Base-by-base conservation (phyloP, 1,140 invertebrate species). In the Dryas iulia region DNA sequence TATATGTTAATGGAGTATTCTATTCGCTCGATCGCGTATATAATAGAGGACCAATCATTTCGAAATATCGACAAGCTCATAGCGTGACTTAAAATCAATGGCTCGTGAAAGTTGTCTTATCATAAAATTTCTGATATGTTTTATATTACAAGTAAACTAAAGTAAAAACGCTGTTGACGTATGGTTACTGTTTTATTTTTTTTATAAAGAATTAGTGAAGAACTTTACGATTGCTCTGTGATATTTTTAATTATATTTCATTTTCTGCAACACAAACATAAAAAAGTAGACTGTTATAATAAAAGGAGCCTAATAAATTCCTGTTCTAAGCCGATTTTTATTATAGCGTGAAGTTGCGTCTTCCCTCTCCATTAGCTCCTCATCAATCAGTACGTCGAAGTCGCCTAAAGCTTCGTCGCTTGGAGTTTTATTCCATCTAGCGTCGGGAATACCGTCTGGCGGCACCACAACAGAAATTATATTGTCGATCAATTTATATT, bases 401-500 rank as follows among this genome's bases (percentile, higher is more conserved):
- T 97, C 96, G 23, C 96, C 97, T 76, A 97, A 89, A 35, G 95
- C 94, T 77, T 97, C 96, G 21, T 94, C 93, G 3, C 93, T 92
- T 54, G 97, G 96, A 33, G 95, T 94, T 92, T 98, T 98, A 81
- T 96, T 97, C 97, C 97, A 98, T 73, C 96, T 94, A 0, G 96
- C 96, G 89, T 98, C 97, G 28, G 97, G 97, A 8, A 97, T 92
- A 56, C 98, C 97, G 79, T 96, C 96, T 0, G 97, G 95, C 0
- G 97, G 97, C 28, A 98, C 84, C 1, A 99, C 96, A 59, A 99
- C 95, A 28, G 97, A 97, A 59, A 99, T 92, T 59, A 98, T 96
- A 90, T 98, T 98, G 79, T 98, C 97, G 62, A 99, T 97, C 3
- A 99, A 90, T 92, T 98, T 98, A 81, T 98, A 97, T 83, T 99